Evolutionary conservation across 2,113 vertebrate genomes (phyloP).

Genomic region (Synchiropus splendidus): DNA sequence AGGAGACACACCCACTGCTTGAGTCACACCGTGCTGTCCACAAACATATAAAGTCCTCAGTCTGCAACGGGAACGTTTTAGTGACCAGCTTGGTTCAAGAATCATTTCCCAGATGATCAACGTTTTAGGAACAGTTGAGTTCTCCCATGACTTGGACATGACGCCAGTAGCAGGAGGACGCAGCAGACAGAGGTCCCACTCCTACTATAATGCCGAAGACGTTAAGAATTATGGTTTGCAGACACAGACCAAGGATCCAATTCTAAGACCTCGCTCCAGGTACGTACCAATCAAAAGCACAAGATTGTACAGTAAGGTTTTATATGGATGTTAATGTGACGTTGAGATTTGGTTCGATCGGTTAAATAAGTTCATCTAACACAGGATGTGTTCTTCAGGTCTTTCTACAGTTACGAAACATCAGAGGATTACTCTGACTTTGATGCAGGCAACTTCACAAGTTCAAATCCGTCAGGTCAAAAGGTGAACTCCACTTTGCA

Average conservation of each 20-base stretch:
- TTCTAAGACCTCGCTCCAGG: slow-evolving; percentile 54
- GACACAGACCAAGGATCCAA: slow-evolving; percentile 13
- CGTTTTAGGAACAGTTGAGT: slow-evolving; percentile 28
- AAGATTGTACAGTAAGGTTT: too few relatives aligned
- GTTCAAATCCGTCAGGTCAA: slow-evolving; percentile 15
- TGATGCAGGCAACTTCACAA: slow-evolving; percentile 1
- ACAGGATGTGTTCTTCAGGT: slow-evolving; percentile 32
- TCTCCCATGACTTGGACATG: slow-evolving; percentile 33
- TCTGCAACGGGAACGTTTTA: too few relatives aligned
- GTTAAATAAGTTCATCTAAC: background rate
- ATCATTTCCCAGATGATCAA: too few relatives aligned
- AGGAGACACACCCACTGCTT: too few relatives aligned
- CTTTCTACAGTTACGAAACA: slow-evolving; percentile 60
- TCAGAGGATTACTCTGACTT: slow-evolving; percentile 12
- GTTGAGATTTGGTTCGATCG: background rate
- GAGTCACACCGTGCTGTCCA: too few relatives aligned
- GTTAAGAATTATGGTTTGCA: slow-evolving; percentile 20
- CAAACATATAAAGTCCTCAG: too few relatives aligned
- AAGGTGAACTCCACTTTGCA: slow-evolving; percentile 10
- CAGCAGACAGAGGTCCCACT: slow-evolving; percentile 48
- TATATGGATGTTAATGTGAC: too few relatives aligned
- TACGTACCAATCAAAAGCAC: too few relatives aligned
- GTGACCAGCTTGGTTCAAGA: too few relatives aligned
- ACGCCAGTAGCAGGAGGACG: slow-evolving; percentile 11
- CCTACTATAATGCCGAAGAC: slow-evolving; percentile 37